Evolutionary conservation across 2,888 invertebrate genomes (phyloP).

Genomic region (Eurytoma californica): DNA sequence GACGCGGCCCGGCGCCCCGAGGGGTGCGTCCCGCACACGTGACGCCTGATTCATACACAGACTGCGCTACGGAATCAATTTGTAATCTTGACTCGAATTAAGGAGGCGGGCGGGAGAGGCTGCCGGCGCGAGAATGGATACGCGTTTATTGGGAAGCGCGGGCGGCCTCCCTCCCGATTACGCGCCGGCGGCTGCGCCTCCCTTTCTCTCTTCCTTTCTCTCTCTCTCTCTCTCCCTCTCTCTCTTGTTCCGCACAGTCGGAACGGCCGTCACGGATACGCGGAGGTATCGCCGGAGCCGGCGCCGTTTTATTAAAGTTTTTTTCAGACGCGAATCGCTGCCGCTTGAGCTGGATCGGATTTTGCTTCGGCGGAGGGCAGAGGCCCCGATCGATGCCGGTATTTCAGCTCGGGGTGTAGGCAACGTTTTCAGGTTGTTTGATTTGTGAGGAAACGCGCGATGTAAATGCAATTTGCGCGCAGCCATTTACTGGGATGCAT

Average conservation of each 20-base stretch:
- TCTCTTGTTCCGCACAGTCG: background rate
- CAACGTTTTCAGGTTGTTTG: background rate
- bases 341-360: too few species aligned
- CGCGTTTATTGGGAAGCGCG: constrained; percentile 32
- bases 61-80: constrained; percentile 73
- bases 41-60: constrained; percentile 74
- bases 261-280: too few species aligned
- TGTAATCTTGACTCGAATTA: constrained; percentile 75
- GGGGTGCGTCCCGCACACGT: constrained; percentile 74
- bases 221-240: background rate
- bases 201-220: background rate
- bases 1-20: constrained; percentile 57
- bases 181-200: constrained; percentile 29
- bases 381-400: too few species aligned
- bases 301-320: background rate
- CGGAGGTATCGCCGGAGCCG: too few species aligned
- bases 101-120: constrained; percentile 68
- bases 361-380: too few species aligned
- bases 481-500: too few species aligned
- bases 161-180: constrained; percentile 43
- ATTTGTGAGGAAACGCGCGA: background rate
- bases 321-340: constrained; percentile 1
- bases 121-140: constrained; percentile 50
- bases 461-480: too few species aligned
- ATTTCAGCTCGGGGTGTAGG: background rate